Evolutionary conservation across 2,888 invertebrate genomes (phyloP), one percentile per base, ranked within the genome.

Genomic region (Chelonus formosanus): DNA sequence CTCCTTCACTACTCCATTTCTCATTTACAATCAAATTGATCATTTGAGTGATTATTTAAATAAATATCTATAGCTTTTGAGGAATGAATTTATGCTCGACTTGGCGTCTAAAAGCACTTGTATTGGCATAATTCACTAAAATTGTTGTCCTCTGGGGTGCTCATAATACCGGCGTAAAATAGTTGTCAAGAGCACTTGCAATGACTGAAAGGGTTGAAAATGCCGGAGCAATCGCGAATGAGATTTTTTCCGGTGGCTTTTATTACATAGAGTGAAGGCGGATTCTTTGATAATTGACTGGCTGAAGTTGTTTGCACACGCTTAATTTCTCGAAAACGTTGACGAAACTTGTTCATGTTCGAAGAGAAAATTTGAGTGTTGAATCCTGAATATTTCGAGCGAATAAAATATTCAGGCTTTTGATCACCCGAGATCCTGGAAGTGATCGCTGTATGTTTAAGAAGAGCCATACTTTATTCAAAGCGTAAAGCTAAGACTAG

Each of bases 391-490:
- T 75, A 72, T 62, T 48, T 75, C 74, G 68, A 69, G 75, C 77
- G 76, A 74, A 70, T 70, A 73, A 50, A 77, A 75, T 76, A 75
- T 78, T 72, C 77, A 70, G 71, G 67, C 69, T 75, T 76, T 79
- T 78, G 76, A 77, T 76, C 69, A 66, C 69, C 71, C 72, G 73
- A 77, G 75, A 72, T 70, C 63, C 71, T 65, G 72, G 70, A 76
- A 76, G 69, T 72, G 72, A 70, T 70, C 59, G 47, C 61, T 56
- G 52, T 32, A 52, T 32, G 8, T 34, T 52, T 32, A 32, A 52
- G 52, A 34, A 48, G 20, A 55, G 5, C 52, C 50, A 58, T 34
- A 53, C 44, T 64, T 64, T 50, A 67, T 56, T 58, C 40, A 40
- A 40, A 40, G 65, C 50, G 7, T 45, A 53, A 54, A 62, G 57